Percentiles rank a stretch among this genome's conserved stretches.
These are phyloP conservation scores for Petaurus breviceps DNA, from an alignment of 2,113 vertebrate genomes.

Conservation along the genomic window DNA sequence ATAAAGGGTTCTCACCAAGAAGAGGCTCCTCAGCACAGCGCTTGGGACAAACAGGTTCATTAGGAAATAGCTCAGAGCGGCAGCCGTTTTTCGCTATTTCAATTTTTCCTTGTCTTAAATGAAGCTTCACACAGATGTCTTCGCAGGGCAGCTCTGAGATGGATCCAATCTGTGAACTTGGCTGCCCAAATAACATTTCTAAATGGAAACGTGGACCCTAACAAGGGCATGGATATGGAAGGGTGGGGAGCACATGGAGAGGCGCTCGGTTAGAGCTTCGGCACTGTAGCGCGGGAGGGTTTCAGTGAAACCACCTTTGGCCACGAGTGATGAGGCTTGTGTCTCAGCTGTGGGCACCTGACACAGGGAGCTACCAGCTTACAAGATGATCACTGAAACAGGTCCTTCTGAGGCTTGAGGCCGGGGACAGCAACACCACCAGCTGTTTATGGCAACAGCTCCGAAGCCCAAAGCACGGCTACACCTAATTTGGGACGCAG, in stretches of 20 bases:
- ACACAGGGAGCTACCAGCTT: not conserved
- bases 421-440: not conserved
- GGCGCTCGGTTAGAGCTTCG: conserved; percentile 51
- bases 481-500: conserved; percentile 61
- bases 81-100: conserved; percentile 73
- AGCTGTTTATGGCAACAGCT: not conserved
- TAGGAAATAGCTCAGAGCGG: conserved; percentile 79
- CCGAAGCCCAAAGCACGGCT: conserved; percentile 51
- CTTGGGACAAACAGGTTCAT: conserved; percentile 82
- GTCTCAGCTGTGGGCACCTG: not conserved
- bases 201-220: conserved; percentile 72
- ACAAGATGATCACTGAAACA: conserved; percentile 52
- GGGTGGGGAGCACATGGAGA: conserved; percentile 54
- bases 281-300: conserved; percentile 58
- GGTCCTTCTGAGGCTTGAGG: conserved; percentile 60
- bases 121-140: conserved; percentile 70
- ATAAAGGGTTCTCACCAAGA: conserved; percentile 85
- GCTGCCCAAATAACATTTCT: conserved; percentile 69
- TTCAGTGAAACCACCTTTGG: conserved; percentile 48
- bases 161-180: conserved; percentile 64
- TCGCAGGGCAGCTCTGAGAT: conserved; percentile 70
- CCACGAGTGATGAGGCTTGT: conserved; percentile 24
- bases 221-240: conserved; percentile 67
- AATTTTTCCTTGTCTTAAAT: conserved; percentile 69
- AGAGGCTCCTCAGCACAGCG: conserved; percentile 76